Conservation (phyloP, 2,113 vertebrate genomes). For the Sinocyclocheilus rhinocerous region DNA sequence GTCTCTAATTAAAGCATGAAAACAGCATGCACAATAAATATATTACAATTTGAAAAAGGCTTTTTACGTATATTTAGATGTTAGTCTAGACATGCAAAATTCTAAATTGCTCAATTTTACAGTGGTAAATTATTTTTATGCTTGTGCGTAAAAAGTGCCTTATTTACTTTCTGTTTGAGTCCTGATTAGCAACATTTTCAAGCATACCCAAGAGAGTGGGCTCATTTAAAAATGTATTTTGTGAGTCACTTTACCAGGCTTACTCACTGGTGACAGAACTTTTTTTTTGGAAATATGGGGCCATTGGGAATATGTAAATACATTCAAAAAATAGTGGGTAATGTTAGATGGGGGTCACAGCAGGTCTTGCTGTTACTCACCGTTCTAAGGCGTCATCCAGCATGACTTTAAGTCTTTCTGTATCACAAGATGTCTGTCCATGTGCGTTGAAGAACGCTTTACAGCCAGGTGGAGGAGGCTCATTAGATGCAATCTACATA, state of each 20-base stretch:
- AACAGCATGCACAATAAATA: too few species aligned
- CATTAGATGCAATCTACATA: conserved; percentile 78
- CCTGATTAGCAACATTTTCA: neutral
- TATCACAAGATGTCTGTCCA: conserved; percentile 84
- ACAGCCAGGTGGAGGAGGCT: conserved; percentile 86
- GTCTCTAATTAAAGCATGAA: too few species aligned
- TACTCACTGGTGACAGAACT: neutral
- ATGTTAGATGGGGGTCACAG: neutral
- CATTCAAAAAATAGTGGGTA: neutral
- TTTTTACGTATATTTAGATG: too few species aligned
- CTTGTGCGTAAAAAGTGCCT: neutral
- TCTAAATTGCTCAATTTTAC: too few species aligned
- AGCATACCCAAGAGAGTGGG: neutral
- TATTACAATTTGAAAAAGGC: too few species aligned
- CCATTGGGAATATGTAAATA: neutral
- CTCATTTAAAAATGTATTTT: neutral
- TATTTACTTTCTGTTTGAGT: neutral
- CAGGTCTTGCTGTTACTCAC: conserved; percentile 66
- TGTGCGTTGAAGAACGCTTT: conserved; percentile 89
- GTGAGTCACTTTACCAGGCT: neutral
- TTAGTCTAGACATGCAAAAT: too few species aligned
- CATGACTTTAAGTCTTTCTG: conserved; percentile 76
- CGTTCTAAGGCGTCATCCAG: conserved; percentile 80
- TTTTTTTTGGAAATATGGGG: too few species aligned
- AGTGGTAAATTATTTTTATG: too few species aligned